A percentile compares a stretch with the other conserved stretches of the same genome.
Evolutionary conservation across 2,797 vertebrate species (phyloP).

Genomic region (Bradypodion pumilum): DNA sequence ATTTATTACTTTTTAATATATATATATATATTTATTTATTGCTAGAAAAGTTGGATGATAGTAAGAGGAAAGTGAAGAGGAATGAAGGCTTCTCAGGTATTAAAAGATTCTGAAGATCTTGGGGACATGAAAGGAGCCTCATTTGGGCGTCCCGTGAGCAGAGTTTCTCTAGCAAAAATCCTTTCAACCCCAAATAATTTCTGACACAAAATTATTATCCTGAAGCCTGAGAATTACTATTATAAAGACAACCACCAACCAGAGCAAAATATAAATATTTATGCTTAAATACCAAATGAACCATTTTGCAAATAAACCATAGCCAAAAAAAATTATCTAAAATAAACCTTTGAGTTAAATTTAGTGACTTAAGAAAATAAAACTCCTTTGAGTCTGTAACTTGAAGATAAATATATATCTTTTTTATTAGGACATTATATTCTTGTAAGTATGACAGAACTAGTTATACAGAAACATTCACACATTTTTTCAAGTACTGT

Average conservation of each 20-base stretch:
- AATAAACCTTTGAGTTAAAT: constrained; percentile 42
- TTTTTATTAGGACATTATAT: constrained; percentile 76
- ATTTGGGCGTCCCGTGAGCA: too few species aligned
- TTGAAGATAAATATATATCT: constrained; percentile 78
- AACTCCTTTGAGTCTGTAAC: constrained; percentile 75
- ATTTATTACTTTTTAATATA: too few species aligned
- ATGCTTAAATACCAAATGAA: constrained; percentile 10
- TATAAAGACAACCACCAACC: background rate
- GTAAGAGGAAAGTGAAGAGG: too few species aligned
- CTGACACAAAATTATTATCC: too few species aligned
- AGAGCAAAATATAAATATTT: constrained; percentile 12
- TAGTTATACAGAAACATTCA: constrained; percentile 80
- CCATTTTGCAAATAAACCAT: constrained; percentile 40
- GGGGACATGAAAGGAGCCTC: too few species aligned
- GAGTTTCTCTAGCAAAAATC: too few species aligned
- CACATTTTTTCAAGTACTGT: constrained; percentile 79
- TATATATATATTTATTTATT: too few species aligned
- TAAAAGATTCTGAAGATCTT: too few species aligned
- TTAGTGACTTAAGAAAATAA: constrained; percentile 53
- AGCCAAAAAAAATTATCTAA: constrained; percentile 11
- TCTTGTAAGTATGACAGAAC: constrained; percentile 76
- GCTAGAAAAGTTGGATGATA: too few species aligned
- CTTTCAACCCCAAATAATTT: too few species aligned
- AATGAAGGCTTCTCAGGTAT: too few species aligned
- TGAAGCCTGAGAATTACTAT: too few species aligned